Percentiles rank a stretch among this genome's conserved stretches.
Evolutionary conservation across 1,140 invertebrate species (phyloP).

Genomic region (Portunus trituberculatus): DNA sequence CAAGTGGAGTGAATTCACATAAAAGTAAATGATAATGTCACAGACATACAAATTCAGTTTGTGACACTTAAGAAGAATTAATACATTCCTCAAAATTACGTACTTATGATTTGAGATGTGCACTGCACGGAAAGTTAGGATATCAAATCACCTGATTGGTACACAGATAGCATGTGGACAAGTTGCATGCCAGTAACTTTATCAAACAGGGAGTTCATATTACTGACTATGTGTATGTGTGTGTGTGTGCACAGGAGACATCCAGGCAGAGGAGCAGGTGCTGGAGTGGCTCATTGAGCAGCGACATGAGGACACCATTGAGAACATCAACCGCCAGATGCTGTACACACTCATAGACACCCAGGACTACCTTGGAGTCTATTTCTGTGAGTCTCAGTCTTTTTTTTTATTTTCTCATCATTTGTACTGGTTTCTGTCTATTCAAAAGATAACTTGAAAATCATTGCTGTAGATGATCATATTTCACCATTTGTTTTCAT

Average conservation of each 20-base stretch:
- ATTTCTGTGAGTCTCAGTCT: slow-evolving; percentile 90
- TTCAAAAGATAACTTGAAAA: no score
- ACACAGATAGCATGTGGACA: not conserved
- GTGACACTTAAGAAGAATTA: not conserved
- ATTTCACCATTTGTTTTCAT: no score
- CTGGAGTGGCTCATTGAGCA: slow-evolving; percentile 95
- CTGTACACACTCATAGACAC: slow-evolving; percentile 93
- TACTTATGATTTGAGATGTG: no score
- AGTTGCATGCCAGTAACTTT: not conserved
- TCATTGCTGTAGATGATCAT: no score
- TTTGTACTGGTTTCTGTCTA: no score
- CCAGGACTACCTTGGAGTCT: slow-evolving; percentile 94
- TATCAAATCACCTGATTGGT: not conserved
- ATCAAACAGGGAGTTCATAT: not conserved
- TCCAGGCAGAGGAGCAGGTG: slow-evolving; percentile 91
- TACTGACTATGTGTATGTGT: not conserved
- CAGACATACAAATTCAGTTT: not conserved
- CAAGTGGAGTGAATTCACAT: not conserved
- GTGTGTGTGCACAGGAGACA: slow-evolving; percentile 85
- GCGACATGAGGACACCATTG: slow-evolving; percentile 95
- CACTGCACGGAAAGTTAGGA: no score
- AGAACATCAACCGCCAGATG: slow-evolving; percentile 92
- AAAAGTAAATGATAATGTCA: not conserved
- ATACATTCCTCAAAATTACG: not conserved
- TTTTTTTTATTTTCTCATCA: no score